Evolutionary conservation across 2,888 invertebrate species (phyloP).

Genomic region (Cenopis cana): DNA sequence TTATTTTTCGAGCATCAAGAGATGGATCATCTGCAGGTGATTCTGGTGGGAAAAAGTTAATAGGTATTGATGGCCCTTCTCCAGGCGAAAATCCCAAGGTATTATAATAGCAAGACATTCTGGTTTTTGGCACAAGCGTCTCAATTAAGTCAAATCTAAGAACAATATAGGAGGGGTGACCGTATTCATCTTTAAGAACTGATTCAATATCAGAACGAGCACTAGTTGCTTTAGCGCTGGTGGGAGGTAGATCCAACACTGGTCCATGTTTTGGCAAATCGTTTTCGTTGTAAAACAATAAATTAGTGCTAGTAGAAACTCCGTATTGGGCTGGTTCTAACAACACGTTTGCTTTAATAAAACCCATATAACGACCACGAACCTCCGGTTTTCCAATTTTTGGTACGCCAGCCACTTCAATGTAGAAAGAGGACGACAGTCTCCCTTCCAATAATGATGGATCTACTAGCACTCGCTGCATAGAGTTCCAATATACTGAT

Average conservation of each 20-base stretch:
- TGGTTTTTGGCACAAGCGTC: conserved; percentile 63
- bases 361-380: conserved; percentile 72
- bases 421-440: conserved; percentile 60
- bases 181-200: conserved; percentile 61
- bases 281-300: conserved; percentile 63
- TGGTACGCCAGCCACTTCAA: conserved; percentile 77
- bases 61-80: conserved; percentile 53
- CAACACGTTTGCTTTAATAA: conserved; percentile 67
- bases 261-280: conserved; percentile 60
- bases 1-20: conserved; percentile 67
- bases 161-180: conserved; percentile 64
- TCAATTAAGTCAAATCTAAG: conserved; percentile 72
- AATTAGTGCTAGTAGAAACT: conserved; percentile 63
- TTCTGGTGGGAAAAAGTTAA: conserved; percentile 60
- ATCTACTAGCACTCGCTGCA: conserved; percentile 73
- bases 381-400: conserved; percentile 69
- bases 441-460: conserved; percentile 56
- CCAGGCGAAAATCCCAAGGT: conserved; percentile 62
- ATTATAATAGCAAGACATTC: conserved; percentile 62
- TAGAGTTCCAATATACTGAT: conserved; percentile 73
- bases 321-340: conserved; percentile 68
- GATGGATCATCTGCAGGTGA: conserved; percentile 57
- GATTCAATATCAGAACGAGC: conserved; percentile 62
- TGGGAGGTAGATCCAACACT: conserved; percentile 69
- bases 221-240: conserved; percentile 65